A percentile compares a stretch with the other conserved stretches of the same genome.
These are phyloP conservation scores for Adoxophyes honmai DNA, from an alignment of 1,140 invertebrate genomes.

Conservation along the genomic window DNA sequence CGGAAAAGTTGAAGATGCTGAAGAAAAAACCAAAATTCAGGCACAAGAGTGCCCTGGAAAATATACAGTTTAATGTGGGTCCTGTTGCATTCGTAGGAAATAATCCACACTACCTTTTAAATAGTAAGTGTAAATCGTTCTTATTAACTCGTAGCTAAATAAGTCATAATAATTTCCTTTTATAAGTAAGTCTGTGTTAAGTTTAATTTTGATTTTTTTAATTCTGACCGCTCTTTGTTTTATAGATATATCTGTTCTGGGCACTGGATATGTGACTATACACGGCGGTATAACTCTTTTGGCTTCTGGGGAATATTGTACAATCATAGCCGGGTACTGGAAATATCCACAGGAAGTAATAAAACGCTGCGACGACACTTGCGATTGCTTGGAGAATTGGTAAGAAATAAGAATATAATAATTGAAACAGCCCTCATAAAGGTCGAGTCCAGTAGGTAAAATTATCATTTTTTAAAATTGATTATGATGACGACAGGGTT, in stretches of 20 bases:
- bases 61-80: conserved; percentile 46
- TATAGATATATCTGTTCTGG: conserved; percentile 46
- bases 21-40: conserved; percentile 43
- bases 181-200: not conserved
- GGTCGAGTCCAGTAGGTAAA: too few species aligned
- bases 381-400: conserved; percentile 52
- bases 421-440: too few species aligned
- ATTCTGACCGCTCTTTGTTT: conserved; percentile 9
- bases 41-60: conserved; percentile 41
- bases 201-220: not conserved
- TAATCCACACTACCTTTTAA: conserved; percentile 39
- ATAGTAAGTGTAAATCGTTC: conserved; percentile 34
- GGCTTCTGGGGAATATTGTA: conserved; percentile 29
- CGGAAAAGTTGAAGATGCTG: conserved; percentile 50
- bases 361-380: conserved; percentile 42
- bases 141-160: too few species aligned
- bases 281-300: conserved; percentile 35
- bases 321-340: conserved; percentile 46
- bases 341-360: conserved; percentile 41
- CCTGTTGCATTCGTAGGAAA: conserved; percentile 46
- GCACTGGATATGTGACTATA: conserved; percentile 56
- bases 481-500: too few species aligned
- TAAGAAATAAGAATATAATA: too few species aligned
- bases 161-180: not conserved
- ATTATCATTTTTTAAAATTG: too few species aligned